These are phyloP conservation scores for Amblyjoppa fuscipennis DNA, from an alignment of 2,888 invertebrate genomes.

Conservation along the genomic window DNA sequence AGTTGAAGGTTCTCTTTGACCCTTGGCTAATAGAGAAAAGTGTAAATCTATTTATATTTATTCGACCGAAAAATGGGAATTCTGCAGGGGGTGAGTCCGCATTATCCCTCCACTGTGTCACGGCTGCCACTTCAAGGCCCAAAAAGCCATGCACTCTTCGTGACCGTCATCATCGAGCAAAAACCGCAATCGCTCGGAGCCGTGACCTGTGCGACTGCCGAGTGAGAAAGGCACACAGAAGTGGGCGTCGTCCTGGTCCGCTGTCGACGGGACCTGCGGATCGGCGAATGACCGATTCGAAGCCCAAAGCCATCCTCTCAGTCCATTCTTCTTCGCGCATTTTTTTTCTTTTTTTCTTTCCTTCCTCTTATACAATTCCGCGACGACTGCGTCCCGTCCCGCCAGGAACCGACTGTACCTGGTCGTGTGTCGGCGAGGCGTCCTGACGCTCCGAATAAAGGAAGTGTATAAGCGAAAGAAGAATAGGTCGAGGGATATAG, in stretches of 20 bases:
- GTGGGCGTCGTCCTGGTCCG: background rate
- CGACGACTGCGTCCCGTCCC: slow-evolving; percentile 61
- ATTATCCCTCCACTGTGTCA: background rate
- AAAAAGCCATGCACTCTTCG: background rate
- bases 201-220: slow-evolving; percentile 45
- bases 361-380: slow-evolving; percentile 57
- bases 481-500: slow-evolving; percentile 48
- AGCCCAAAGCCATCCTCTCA: slow-evolving; percentile 20
- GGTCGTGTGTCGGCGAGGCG: slow-evolving; percentile 74
- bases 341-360: slow-evolving; percentile 4
- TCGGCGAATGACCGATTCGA: slow-evolving; percentile 41
- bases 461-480: slow-evolving; percentile 53
- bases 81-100: background rate
- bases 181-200: slow-evolving; percentile 28
- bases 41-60: background rate
- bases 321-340: slow-evolving; percentile 46
- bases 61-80: background rate
- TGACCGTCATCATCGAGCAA: slow-evolving; percentile 26
- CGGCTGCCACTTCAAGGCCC: background rate
- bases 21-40: too few relatives aligned
- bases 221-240: slow-evolving; percentile 32
- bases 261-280: slow-evolving; percentile 50
- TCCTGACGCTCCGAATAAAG: slow-evolving; percentile 54
- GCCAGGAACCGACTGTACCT: slow-evolving; percentile 67
- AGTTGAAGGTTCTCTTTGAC: too few relatives aligned